Evolutionary conservation across 2,797 vertebrate genomes (phyloP).

Genomic region (Hylomyscus alleni): DNA sequence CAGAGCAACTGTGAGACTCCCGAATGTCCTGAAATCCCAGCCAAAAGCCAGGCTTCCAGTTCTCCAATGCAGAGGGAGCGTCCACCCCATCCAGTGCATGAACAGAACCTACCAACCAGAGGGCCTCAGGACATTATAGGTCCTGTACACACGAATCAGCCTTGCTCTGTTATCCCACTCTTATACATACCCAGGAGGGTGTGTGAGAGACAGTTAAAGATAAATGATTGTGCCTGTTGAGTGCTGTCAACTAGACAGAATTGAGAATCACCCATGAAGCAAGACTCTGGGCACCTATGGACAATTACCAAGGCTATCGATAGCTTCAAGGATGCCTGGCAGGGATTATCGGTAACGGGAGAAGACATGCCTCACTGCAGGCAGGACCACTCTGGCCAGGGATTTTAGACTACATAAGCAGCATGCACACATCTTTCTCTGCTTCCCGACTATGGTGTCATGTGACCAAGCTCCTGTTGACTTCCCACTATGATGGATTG

Average conservation of each 20-base stretch:
- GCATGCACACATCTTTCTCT: neutral
- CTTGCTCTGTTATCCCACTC: neutral
- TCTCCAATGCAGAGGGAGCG: neutral
- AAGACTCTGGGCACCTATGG: neutral
- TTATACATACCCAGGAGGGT: neutral
- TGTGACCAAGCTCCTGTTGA: neutral
- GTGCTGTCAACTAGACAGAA: neutral
- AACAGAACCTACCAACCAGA: neutral
- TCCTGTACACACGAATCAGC: fast-evolving
- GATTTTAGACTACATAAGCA: neutral
- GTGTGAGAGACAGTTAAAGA: neutral
- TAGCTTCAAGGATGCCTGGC: neutral
- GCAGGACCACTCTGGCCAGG: neutral
- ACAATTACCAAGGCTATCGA: neutral
- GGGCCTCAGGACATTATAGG: neutral
- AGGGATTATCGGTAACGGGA: neutral
- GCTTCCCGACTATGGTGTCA: neutral
- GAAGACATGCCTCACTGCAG: neutral
- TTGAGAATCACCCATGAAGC: neutral
- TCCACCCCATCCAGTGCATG: neutral
- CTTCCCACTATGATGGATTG: neutral
- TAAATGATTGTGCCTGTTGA: neutral
- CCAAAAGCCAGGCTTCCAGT: neutral
- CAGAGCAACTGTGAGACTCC: neutral
- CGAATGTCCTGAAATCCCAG: neutral